These are phyloP conservation scores for Ibidorhyncha struthersii DNA, from an alignment of 2,113 vertebrate species.

Conservation along the genomic window DNA sequence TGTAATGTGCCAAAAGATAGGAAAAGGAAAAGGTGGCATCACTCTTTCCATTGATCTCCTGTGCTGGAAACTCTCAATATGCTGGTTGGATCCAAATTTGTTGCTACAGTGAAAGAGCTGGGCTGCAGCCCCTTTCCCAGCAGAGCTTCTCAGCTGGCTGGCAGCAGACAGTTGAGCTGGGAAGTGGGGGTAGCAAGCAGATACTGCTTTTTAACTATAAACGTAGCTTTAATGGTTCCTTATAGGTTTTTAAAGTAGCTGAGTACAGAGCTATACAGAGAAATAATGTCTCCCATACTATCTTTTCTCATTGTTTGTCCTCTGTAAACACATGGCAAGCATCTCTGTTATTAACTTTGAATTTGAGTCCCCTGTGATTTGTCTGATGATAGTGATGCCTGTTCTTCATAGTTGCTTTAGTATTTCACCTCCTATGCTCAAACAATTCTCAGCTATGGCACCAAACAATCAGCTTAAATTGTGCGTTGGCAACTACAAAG, in stretches of 20 bases:
- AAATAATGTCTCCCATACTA: background rate
- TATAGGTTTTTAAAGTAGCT: background rate
- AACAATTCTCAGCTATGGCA: background rate
- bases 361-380: background rate
- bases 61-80: background rate
- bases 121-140: background rate
- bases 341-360: background rate
- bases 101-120: background rate
- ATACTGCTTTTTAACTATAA: background rate
- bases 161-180: background rate
- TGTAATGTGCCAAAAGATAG: background rate
- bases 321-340: slow-evolving; percentile 3
- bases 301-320: background rate
- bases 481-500: background rate
- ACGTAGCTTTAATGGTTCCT: background rate
- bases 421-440: background rate
- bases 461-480: background rate
- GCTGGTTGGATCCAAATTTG: background rate
- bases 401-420: background rate
- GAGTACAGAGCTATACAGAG: background rate
- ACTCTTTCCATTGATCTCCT: background rate
- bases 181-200: background rate
- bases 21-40: background rate
- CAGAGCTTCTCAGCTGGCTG: background rate
- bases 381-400: background rate